phyloP scores from a whole-genome alignment of 2,888 invertebrate genomes.

The Heliconius cydno region DNA sequence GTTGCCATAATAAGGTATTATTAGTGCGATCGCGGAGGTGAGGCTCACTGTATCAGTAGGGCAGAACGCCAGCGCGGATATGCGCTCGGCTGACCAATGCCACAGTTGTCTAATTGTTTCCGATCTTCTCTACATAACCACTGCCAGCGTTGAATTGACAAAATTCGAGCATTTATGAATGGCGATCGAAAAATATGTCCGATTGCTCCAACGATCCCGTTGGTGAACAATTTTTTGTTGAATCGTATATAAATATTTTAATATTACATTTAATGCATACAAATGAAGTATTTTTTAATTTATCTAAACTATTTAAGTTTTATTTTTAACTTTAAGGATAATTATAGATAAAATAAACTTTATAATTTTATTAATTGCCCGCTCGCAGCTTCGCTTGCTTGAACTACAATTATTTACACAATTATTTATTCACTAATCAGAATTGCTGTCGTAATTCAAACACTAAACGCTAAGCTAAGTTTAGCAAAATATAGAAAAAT shows the following conservation, averaged over 20 bases:
- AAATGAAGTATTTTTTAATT: background rate
- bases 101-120: slow-evolving; percentile 82
- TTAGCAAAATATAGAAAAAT: too few species aligned
- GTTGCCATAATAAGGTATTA: slow-evolving; percentile 24
- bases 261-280: background rate
- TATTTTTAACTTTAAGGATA: too few species aligned
- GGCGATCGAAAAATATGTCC: slow-evolving; percentile 60
- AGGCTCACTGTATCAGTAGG: slow-evolving; percentile 69
- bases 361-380: too few species aligned
- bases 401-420: too few species aligned
- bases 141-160: slow-evolving; percentile 71
- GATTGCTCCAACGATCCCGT: slow-evolving; percentile 49
- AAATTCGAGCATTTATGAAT: slow-evolving; percentile 75
- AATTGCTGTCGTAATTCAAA: too few species aligned
- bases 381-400: too few species aligned
- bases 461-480: too few species aligned
- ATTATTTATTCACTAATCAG: too few species aligned
- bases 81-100: slow-evolving; percentile 80
- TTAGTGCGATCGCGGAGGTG: slow-evolving; percentile 17
- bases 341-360: too few species aligned
- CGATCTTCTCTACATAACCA: slow-evolving; percentile 79
- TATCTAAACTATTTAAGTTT: too few species aligned
- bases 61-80: slow-evolving; percentile 69
- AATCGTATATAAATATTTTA: background rate
- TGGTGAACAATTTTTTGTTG: slow-evolving; percentile 18